These are phyloP conservation scores for Rhinolophus ferrumequinum DNA, from an alignment of 2,113 vertebrate species.

Conservation along the genomic window DNA sequence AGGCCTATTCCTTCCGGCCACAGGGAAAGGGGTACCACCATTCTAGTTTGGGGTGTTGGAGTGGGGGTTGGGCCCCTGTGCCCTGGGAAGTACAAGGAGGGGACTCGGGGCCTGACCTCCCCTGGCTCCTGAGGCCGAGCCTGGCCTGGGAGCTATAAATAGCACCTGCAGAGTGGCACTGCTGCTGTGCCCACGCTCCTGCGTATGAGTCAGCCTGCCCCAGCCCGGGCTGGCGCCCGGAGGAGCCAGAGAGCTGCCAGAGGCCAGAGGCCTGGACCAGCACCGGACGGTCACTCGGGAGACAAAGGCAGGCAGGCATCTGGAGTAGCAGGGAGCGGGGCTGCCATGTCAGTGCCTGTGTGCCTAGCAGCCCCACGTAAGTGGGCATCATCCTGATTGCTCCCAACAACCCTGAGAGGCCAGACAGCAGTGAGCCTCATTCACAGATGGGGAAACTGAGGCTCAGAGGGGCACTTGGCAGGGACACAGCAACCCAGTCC, in stretches of 20 bases:
- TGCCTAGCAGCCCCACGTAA: neutral
- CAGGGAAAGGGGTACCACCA: accelerated
- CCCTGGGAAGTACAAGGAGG: neutral
- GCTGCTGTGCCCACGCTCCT: conserved; percentile 14
- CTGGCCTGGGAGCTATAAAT: conserved; percentile 81
- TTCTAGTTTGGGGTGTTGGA: neutral
- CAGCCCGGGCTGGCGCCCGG: neutral
- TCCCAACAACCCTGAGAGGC: neutral
- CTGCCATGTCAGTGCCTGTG: accelerated
- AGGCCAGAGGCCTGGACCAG: neutral
- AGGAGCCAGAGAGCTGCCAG: neutral
- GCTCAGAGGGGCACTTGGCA: accelerated
- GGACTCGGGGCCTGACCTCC: neutral
- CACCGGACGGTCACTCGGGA: neutral
- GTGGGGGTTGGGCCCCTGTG: neutral
- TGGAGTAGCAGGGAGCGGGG: neutral
- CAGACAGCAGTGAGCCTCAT: neutral
- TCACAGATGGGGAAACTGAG: neutral
- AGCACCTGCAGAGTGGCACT: conserved; percentile 72
- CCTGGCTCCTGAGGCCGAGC: neutral
- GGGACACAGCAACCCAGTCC: neutral
- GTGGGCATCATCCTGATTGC: accelerated
- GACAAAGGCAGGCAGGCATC: neutral
- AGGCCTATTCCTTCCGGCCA: accelerated
- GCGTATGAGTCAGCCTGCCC: conserved; percentile 62